A percentile compares a stretch with the other conserved stretches of the same genome.
Evolutionary conservation across 1,140 invertebrate genomes (phyloP).

Genomic region (Zaprionus africanus): DNA sequence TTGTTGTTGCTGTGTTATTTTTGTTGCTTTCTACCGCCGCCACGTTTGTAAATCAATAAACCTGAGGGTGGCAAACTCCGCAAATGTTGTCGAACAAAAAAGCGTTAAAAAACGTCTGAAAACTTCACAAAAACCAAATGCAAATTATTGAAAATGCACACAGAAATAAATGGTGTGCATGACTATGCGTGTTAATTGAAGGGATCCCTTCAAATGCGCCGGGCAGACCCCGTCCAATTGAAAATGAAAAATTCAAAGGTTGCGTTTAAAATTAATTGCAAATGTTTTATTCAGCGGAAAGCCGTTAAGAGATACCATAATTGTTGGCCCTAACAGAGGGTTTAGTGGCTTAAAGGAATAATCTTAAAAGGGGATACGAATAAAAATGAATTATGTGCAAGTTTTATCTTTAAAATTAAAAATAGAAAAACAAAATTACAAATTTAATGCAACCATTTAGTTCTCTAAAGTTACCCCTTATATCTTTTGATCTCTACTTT

Average conservation of each 20-base stretch:
- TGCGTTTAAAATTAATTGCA: conserved; percentile 9
- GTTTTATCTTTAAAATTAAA: background rate
- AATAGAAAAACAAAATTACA: background rate
- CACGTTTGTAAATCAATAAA: conserved; percentile 81
- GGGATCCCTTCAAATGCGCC: background rate
- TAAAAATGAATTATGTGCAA: too few relatives aligned
- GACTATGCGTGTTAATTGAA: conserved; percentile 13
- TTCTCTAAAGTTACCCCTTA: too few relatives aligned
- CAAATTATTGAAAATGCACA: background rate
- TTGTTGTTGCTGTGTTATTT: conserved; percentile 37
- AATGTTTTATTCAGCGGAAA: background rate
- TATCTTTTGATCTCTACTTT: background rate
- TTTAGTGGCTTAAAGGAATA: background rate
- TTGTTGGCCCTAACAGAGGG: background rate
- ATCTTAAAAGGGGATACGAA: background rate
- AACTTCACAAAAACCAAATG: background rate
- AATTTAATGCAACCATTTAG: too few relatives aligned
- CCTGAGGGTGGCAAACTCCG: conserved; percentile 78
- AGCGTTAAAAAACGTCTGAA: conserved; percentile 24
- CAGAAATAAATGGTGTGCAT: background rate
- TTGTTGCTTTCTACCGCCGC: conserved; percentile 42
- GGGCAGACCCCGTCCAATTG: background rate
- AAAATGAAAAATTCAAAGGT: conserved; percentile 8
- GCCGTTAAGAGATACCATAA: background rate
- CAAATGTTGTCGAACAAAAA: conserved; percentile 62